Base-by-base conservation (phyloP, 2,797 vertebrate species). In the Anguilla pacifica region DNA sequence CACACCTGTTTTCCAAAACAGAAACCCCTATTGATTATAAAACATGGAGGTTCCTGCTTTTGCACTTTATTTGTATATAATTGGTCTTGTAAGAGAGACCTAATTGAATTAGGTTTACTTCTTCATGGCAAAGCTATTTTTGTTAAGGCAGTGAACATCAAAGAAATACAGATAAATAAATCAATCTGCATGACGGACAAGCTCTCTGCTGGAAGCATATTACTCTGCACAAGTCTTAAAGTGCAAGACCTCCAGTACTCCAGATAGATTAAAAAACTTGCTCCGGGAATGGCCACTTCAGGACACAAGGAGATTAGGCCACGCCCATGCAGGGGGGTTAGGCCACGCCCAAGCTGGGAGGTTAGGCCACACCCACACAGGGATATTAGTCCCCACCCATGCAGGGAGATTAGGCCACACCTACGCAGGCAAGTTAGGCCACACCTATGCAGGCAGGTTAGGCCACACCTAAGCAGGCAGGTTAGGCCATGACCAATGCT, bases 261-360 rank as follows among this genome's bases (percentile, higher is more conserved):
- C 96, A 90, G 97, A 98, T 1, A 97, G 97, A 94, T 99, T 99
- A 93, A 99, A 93, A 94, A 99, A 94, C 95, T 95, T 46, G 43
- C 43, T 46, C 43, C 43, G 43, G 43, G 43, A 46, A 46, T 46
- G 43, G 43, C 43, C 43, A 46, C 43, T 46, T 46, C 43, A 46
- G 43, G 43, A 46, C 43, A 46, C 43, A 46, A 46, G 43, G 43
- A 46, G 43, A 46, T 46, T 46, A 46, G 43, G 43, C 43, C 43
- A 46, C 43, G 43, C 43, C 43, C 43, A 90, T 51, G 94, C 92
- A 49, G 94, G 95, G 89, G 94, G 96, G 89, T 93, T 93, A 74
- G 96, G 94, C 61, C 91, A 93, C 85, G 39, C 39, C 39, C 39
- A 43, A 3, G 3, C 39, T 43, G 11, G 51, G 51, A 53, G 51